Percentiles rank a stretch among this genome's conserved stretches.
Evolutionary conservation across 2,888 invertebrate species (phyloP).

Genomic region (Odontocolon sp.): DNA sequence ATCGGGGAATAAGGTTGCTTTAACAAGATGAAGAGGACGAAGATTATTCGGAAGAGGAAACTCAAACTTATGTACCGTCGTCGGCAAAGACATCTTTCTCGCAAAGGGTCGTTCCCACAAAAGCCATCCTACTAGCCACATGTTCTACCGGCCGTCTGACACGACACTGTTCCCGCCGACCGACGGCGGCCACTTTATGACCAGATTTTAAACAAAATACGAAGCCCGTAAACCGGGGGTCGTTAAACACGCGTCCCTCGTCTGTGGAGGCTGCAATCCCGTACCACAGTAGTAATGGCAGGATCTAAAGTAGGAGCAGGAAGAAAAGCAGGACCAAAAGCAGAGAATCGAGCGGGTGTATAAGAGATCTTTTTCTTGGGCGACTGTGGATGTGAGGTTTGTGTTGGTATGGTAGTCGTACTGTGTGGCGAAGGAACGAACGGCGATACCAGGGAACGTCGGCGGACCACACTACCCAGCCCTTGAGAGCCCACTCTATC

Average conservation of each 20-base stretch:
- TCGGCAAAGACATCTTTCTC: background rate
- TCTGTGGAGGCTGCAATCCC: conserved; percentile 25
- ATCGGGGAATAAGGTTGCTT: conserved; percentile 8
- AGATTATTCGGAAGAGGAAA: conserved; percentile 3
- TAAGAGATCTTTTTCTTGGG: conserved; percentile 5
- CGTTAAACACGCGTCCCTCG: conserved; percentile 70
- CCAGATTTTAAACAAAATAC: conserved; percentile 76
- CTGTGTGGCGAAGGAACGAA: conserved; percentile 68
- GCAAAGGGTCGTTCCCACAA: conserved; percentile 34
- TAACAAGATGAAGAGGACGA: conserved; percentile 15
- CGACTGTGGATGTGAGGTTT: background rate
- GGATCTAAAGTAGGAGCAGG: background rate
- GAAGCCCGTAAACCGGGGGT: conserved; percentile 72
- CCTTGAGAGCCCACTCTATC: conserved; percentile 78
- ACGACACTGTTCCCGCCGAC: conserved; percentile 13
- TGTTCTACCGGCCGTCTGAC: conserved; percentile 28
- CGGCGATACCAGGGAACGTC: conserved; percentile 66
- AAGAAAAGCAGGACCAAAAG: conserved; percentile 8
- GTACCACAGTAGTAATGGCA: background rate
- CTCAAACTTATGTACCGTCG: conserved; percentile 2
- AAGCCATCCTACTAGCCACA: conserved; percentile 20
- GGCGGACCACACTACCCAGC: conserved; percentile 59
- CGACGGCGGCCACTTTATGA: conserved; percentile 66
- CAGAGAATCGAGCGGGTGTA: conserved; percentile 7
- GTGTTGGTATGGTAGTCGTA: conserved; percentile 64